Base-by-base conservation (phyloP, 2,113 vertebrate species). In the Ia io region DNA sequence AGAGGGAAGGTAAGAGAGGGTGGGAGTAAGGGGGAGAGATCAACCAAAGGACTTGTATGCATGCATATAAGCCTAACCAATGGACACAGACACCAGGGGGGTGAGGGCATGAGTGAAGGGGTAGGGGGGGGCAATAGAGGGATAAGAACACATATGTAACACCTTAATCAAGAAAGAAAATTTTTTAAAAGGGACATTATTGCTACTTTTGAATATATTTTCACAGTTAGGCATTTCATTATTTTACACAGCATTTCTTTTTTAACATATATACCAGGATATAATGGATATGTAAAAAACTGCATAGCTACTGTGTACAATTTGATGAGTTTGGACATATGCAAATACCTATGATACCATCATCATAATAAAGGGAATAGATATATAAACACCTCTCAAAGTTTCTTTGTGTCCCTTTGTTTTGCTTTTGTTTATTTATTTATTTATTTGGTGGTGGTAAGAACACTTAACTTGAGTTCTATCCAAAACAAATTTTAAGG, bases 121-220 rank as follows among this genome's bases (percentile, higher is more conserved):
- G 22, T 56, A 3, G 49, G 13, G 53, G 53, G 6, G 53, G 7
- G 53, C 20, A 56, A 23, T 56, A 23, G 53, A 20, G 51, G 18
- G 4, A 20, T 51, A 53, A 53, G 51, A 18, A 20, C 17, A 53
- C 18, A 53, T 20, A 53, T 51, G 51, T 53, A 53, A 53, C 22
- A 53, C 18, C 17, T 53, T 53, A 53, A 53, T 53, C 51, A 53
- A 53, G 20, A 53, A 20, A 20, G 51, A 53, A 53, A 53, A 20
- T 8, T 20, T 53, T 53, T 53, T 2, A 7, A 97, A 98, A 97
- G 30, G 53, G 95, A 92, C 56, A 84, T 35, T 17, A 6, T 30
- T 47, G 14, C 47, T 83, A 11, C 12, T 80, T 18, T 49, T 40
- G 22, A 44, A 88, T 47, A 51, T 16, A 74, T 92, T 78, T 87